Base-by-base conservation (phyloP, 1,140 invertebrate species). In the Bombus picipes region DNA sequence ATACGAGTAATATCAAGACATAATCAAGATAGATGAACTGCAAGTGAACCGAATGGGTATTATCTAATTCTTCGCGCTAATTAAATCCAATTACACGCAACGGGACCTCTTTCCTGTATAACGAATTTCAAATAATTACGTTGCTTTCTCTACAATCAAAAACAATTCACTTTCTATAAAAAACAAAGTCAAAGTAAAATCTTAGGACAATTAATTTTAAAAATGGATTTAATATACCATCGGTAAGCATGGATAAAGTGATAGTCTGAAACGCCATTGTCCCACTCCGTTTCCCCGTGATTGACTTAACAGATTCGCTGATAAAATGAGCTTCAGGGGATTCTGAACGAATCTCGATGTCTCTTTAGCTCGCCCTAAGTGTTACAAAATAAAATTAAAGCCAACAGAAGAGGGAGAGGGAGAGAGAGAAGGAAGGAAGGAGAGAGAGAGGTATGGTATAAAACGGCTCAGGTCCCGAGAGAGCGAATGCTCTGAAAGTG, bases 331-430 rank as follows among this genome's bases (percentile, higher is more conserved):
- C 65, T 15, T 70, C 65, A n/a, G 34, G 41, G 65, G 78, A 47
- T n/a, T 62, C 62, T 9, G 13, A 34, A 15, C 43, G 65, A 80
- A 71, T 53, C 65, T 80, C 22, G 41, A 18, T 80, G 43, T 39
- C 32, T 70, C 34, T 32, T 65, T 76, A 34, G 18, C 39, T 34
- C 32, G 39, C 39, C 34, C 15, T n/a, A 71, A 79, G 32, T 47
- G 47, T 22, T 5, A 22, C 47, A 65, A 78, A 84, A 79, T 84
- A 71, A 70, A 89, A 71, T 71, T 81, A 62, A 85, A 82, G 57
- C 41, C 53, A 83, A 70, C 62, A 3, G n/a, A 22, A 15, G n/a
- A 32, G 28, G 15, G 9, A 18, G 73, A 37, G 72, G 3, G 18
- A 22, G 15, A 74, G 41, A 32, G 43, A 22, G 77, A 43, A 41